Conservation (phyloP, 2,888 invertebrate genomes). For the Caenorhabditis sulstoni region DNA sequence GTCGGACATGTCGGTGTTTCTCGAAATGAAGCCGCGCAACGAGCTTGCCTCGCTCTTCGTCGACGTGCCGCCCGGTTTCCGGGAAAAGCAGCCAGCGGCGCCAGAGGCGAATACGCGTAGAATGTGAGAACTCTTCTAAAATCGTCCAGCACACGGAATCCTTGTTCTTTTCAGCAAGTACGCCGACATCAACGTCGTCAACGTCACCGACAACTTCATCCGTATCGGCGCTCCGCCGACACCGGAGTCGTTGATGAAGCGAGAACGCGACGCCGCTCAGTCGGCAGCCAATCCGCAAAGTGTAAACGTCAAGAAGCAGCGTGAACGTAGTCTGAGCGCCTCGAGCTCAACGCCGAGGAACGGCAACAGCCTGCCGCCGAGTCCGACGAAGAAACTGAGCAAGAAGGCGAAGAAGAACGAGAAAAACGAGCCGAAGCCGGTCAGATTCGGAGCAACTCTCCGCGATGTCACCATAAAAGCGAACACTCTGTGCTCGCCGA, state of each 20-base stretch:
- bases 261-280: slow-evolving; percentile 33
- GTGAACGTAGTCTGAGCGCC: slow-evolving; percentile 9
- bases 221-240: slow-evolving; percentile 57
- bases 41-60: slow-evolving; percentile 72
- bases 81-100: slow-evolving; percentile 37
- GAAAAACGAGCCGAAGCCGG: slow-evolving; percentile 7
- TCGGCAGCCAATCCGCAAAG: slow-evolving; percentile 3
- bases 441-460: slow-evolving; percentile 57
- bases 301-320: background rate
- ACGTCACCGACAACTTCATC: slow-evolving; percentile 47
- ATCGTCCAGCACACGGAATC: too few relatives aligned
- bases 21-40: slow-evolving; percentile 71
- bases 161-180: slow-evolving; percentile 46
- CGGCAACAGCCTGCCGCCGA: slow-evolving; percentile 1
- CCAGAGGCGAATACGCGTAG: slow-evolving; percentile 35
- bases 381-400: slow-evolving; percentile 39
- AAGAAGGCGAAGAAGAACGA: slow-evolving; percentile 36
- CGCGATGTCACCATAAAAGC: slow-evolving; percentile 75
- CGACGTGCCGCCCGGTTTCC: slow-evolving; percentile 66
- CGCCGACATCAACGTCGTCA: slow-evolving; percentile 52
- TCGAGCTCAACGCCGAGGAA: too few relatives aligned
- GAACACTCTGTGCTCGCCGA: slow-evolving; percentile 77
- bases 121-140: slow-evolving; percentile 11
- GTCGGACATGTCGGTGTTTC: slow-evolving; percentile 45
- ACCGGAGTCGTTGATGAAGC: slow-evolving; percentile 31